Evolutionary conservation across 2,797 vertebrate species (phyloP).

Genomic region (Coranthus polyacanthus): DNA sequence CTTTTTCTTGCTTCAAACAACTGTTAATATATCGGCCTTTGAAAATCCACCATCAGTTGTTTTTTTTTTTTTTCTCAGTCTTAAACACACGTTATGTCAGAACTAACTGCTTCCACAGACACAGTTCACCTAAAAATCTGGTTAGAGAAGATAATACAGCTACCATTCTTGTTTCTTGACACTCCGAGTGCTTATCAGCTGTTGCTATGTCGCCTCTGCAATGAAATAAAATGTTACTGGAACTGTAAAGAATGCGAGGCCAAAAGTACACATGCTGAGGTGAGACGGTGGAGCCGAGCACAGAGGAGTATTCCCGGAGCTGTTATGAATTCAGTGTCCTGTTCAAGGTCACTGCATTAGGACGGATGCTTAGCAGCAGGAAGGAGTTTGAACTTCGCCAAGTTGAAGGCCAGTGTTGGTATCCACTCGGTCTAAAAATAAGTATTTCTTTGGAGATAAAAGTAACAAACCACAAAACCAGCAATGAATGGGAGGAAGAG

Average conservation of each 20-base stretch:
- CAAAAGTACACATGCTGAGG: background rate
- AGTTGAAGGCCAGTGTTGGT: constrained; percentile 39
- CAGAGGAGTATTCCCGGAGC: constrained; percentile 9
- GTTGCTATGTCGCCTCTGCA: background rate
- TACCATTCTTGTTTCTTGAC: background rate
- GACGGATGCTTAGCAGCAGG: constrained; percentile 15
- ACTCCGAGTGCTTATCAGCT: background rate
- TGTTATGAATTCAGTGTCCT: constrained; percentile 29
- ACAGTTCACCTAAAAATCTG: background rate
- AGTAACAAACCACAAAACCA: constrained; percentile 4
- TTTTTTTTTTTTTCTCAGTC: too few relatives aligned
- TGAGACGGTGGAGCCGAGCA: background rate
- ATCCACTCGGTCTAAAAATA: constrained; percentile 26
- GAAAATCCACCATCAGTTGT: too few relatives aligned
- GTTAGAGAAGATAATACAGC: background rate
- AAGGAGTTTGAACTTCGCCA: constrained; percentile 35
- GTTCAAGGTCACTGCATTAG: constrained; percentile 47
- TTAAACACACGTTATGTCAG: too few relatives aligned
- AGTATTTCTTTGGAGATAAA: constrained; percentile 14
- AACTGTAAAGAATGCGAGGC: background rate
- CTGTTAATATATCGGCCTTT: too few relatives aligned
- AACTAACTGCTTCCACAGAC: background rate
- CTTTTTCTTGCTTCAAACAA: too few relatives aligned
- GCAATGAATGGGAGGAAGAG: background rate
- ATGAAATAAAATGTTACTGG: background rate